Base-by-base conservation (phyloP, 2,888 invertebrate species). In the Amphipyra berbera region DNA sequence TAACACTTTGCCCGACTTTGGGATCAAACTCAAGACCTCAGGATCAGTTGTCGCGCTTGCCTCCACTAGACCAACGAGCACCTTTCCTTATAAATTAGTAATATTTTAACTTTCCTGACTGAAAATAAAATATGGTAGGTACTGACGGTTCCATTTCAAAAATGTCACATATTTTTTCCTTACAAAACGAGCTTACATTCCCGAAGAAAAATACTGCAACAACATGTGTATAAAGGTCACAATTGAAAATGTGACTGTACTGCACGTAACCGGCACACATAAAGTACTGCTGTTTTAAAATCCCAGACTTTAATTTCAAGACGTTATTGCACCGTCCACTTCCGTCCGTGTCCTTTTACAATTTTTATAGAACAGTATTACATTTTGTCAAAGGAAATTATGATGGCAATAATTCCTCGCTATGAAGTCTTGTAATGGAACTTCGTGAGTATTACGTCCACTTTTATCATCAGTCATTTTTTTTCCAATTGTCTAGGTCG, bases 331-430 rank as follows among this genome's bases (percentile, higher is more conserved):
- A 37, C 12, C 10, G 49, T 55, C 38, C 37, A 46, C 38, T 40
- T 40, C 8, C 5, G 37, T 52, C 21, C 6, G 45, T 56, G 37
- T 45, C 40, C 45, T 54, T 44, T 67, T 54, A 49, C 42, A 59
- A 49, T 48, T 46, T 44, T 27, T 5, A 1, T 14, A 27, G n/a
- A 33, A 46, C 15, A 40, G 37, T 62, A 67, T 67, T 57, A 67
- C 48, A 56, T 56, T 61, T 61, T 61, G 58, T 72, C 58, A 59
- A 53, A 67, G 54, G 55, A 52, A 61, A 61, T 53, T 58, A 61
- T 50, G 38, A 54, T 44, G 13, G 53, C 40, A 57, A 58, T 33
- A 8, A 10, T 59, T 64, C 15, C 52, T 56, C 55, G 59, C 46
- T 56, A 57, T 61, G 52, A 41, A 55, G 45, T 63, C 35, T 13